phyloP scores from a whole-genome alignment of 2,797 vertebrate species.

The Agapornis canus region DNA sequence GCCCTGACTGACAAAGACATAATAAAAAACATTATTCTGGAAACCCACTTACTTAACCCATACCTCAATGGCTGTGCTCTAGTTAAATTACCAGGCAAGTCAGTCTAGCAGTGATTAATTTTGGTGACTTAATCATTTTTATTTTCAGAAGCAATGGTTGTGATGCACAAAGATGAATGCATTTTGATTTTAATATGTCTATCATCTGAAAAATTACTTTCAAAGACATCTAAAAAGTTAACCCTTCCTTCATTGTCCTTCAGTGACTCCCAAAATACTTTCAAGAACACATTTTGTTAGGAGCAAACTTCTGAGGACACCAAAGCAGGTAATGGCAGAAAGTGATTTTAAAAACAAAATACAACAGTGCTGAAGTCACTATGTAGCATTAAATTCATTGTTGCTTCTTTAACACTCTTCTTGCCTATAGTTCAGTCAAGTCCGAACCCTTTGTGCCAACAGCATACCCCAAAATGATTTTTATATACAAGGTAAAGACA shows the following conservation, averaged over 20 bases:
- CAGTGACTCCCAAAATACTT: neutral
- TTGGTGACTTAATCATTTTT: neutral
- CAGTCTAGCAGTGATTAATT: neutral
- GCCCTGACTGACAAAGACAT: conserved; percentile 53
- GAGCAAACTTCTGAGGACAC: neutral
- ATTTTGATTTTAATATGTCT: neutral
- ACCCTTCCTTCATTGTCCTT: neutral
- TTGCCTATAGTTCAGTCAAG: neutral
- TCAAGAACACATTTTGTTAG: neutral
- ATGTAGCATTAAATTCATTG: neutral
- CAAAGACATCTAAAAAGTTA: neutral
- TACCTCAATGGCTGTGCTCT: neutral
- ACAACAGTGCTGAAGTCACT: neutral
- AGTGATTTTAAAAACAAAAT: neutral
- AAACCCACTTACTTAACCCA: conserved; percentile 29
- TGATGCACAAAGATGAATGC: neutral
- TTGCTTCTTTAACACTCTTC: neutral
- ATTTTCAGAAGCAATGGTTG: neutral
- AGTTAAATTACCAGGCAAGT: conserved; percentile 3
- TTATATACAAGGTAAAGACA: neutral
- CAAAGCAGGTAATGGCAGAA: neutral
- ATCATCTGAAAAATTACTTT: neutral
- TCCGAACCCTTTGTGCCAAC: neutral
- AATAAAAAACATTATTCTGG: conserved; percentile 42
- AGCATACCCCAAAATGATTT: neutral